These are phyloP conservation scores for Carollia perspicillata DNA, from an alignment of 2,113 vertebrate species.

Conservation along the genomic window DNA sequence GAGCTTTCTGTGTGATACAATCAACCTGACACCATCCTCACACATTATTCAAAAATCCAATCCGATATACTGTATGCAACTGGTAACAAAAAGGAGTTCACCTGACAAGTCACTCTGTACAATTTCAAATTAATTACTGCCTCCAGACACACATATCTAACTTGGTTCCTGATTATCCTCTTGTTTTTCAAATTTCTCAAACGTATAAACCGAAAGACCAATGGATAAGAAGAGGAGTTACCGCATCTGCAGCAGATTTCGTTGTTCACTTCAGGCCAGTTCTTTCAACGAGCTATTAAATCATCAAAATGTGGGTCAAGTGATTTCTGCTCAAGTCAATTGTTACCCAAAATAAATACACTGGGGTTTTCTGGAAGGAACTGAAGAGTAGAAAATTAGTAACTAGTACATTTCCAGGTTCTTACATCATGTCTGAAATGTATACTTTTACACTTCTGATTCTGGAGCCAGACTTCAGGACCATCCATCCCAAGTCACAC, in stretches of 20 bases:
- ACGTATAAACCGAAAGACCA: conserved; percentile 7
- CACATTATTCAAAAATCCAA: conserved; percentile 54
- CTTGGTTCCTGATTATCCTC: conserved; percentile 36
- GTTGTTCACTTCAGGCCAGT: conserved; percentile 42
- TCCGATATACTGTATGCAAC: not conserved
- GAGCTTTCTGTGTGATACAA: not conserved
- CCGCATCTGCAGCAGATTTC: conserved; percentile 17
- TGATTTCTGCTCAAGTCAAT: conserved; percentile 54
- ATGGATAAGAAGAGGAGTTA: not conserved
- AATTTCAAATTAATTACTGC: conserved; percentile 46
- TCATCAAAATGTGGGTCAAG: conserved; percentile 68
- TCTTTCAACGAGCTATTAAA: conserved; percentile 59
- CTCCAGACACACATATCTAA: conserved; percentile 2
- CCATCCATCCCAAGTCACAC: not conserved
- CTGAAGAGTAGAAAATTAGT: not conserved
- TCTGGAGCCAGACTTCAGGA: not conserved
- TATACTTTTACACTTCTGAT: not conserved
- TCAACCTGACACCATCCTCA: conserved; percentile 10
- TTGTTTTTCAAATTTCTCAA: conserved; percentile 53
- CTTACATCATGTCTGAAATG: not conserved
- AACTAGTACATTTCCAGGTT: not conserved
- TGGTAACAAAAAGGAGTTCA: conserved; percentile 24
- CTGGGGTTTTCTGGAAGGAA: not conserved
- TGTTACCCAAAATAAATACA: conserved; percentile 45
- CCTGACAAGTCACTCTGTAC: conserved; percentile 53